Evolutionary conservation across 2,797 vertebrate genomes (phyloP), one percentile per base, ranked within the genome.

Genomic region (Bradypus variegatus): DNA sequence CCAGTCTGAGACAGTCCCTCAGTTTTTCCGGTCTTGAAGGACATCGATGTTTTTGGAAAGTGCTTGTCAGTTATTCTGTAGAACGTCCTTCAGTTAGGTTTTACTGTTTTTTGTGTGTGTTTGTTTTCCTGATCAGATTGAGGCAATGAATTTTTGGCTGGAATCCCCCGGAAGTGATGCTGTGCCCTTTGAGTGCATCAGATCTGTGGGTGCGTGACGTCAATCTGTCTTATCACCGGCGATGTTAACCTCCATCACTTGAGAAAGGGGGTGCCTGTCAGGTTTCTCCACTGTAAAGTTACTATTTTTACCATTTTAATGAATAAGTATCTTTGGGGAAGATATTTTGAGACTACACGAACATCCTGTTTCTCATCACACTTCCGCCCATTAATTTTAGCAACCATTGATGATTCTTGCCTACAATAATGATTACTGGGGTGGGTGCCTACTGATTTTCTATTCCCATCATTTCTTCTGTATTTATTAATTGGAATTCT

Each of bases 381-480:
- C 55, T 69, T 91, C n/a, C 0, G 2, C 33, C 38, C 33, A 78
- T 69, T 86, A 75, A 92, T 76, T 75, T 81, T 89, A 93, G 86
- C 78, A 91, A 18, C 58, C 45, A 36, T 16, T 23, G 36, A 73
- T 10, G 50, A 86, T 31, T 38, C 69, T 36, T 83, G 73, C 65
- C 88, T 38, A 72, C 8, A 58, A 36, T 53, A 45, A 3, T 64
- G 38, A 67, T 53, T 65, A 78, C 45, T 13, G 72, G 67, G 79
- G 75, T 15, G 6, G 76, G 73, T 73, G 36, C 55, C 86, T 86
- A 65, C 72, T 6, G 13, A 4, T 55, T 80, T 89, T 75, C 64
- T 38, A 77, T 85, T 94, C 88, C 58, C 62, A 80, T 83, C 25
- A 69, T 48, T 33, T 31, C 38, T 78, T 87, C 77, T 55, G 83